A percentile compares a stretch with the other conserved stretches of the same genome.
phyloP scores from a whole-genome alignment of 1,140 invertebrate species.

The Oscheius sp. region DNA sequence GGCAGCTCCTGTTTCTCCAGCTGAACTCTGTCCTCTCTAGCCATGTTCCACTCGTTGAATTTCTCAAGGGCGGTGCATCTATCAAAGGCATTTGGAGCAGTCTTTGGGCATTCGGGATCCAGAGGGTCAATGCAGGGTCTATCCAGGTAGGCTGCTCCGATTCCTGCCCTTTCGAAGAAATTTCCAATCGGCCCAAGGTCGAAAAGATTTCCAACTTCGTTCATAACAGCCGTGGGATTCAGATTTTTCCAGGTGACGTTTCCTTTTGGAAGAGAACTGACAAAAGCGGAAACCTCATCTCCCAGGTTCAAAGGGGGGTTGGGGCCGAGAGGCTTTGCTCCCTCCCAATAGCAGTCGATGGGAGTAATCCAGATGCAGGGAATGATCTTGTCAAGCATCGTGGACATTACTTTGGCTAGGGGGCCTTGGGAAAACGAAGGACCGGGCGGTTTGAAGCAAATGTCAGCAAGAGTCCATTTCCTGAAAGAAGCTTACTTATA shows the following conservation, averaged over 20 bases:
- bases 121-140: constrained; percentile 90
- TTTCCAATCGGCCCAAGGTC: constrained; percentile 53
- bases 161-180: constrained; percentile 67
- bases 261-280: constrained; percentile 49
- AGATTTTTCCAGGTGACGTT: constrained; percentile 60
- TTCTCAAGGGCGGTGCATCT: constrained; percentile 40
- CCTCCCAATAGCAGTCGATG: constrained; percentile 99
- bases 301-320: constrained; percentile 38
- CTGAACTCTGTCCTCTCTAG: not conserved
- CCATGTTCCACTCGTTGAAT: constrained; percentile 40
- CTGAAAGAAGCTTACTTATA: constrained; percentile 33
- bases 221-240: constrained; percentile 51
- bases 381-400: constrained; percentile 67
- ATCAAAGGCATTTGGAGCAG: constrained; percentile 80
- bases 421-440: constrained; percentile 41
- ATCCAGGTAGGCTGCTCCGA: constrained; percentile 88
- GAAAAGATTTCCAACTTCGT: constrained; percentile 46
- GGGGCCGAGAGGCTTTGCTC: constrained; percentile 74
- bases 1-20: not conserved
- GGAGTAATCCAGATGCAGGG: constrained; percentile 96
- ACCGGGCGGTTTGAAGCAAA: constrained; percentile 59
- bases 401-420: constrained; percentile 45
- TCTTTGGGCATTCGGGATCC: constrained; percentile 82
- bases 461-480: constrained; percentile 57
- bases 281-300: constrained; percentile 33